phyloP scores from a whole-genome alignment of 1,140 invertebrate species.

The Eueides isabella region DNA sequence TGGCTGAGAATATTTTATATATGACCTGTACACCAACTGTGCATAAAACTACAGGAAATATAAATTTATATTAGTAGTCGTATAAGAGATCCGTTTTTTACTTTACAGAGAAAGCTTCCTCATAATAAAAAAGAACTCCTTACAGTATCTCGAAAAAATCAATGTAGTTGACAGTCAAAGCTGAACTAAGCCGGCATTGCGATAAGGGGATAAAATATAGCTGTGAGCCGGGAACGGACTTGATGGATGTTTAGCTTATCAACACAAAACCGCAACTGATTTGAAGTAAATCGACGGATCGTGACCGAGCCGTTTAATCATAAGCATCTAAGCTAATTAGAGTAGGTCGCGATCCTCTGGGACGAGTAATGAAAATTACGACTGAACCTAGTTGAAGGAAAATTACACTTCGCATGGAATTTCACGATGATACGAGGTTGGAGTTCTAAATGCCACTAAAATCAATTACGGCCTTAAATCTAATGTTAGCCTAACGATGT shows the following conservation, averaged over 20 bases:
- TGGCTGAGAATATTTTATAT: background rate
- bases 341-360: conserved; percentile 70
- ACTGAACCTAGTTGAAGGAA: conserved; percentile 69
- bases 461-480: conserved; percentile 35
- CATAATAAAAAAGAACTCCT: too few species aligned
- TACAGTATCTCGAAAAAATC: too few species aligned
- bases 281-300: conserved; percentile 77
- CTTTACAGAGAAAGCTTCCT: too few species aligned
- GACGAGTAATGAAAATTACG: conserved; percentile 77
- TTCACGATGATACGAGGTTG: conserved; percentile 28
- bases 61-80: too few species aligned
- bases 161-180: too few species aligned
- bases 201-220: background rate
- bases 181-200: background rate
- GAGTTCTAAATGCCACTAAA: conserved; percentile 36
- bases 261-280: conserved; percentile 69
- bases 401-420: conserved; percentile 65
- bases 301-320: conserved; percentile 77
- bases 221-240: conserved; percentile 42
- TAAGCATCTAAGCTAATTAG: conserved; percentile 79
- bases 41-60: too few species aligned
- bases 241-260: conserved; percentile 67
- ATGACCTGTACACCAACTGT: too few species aligned
- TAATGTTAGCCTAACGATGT: conserved; percentile 18
- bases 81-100: too few species aligned